Base-by-base conservation (phyloP, 1,140 invertebrate genomes). In the Ooceraea biroi region DNA sequence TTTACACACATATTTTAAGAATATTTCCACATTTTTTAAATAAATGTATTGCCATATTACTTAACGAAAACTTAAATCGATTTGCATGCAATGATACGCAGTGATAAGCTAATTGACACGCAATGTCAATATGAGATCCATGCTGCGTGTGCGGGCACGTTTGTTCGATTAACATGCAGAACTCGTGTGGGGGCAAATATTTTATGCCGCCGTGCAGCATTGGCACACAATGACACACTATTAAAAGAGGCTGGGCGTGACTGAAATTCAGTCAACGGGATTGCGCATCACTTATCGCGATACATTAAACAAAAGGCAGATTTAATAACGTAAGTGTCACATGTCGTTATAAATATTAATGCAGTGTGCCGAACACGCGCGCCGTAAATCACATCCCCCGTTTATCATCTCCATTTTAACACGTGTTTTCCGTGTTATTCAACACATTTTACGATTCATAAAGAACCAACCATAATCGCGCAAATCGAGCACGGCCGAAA, bases 221-320 rank as follows among this genome's bases (percentile, higher is more conserved):
- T 82, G 86, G 86, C 89, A 82, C 87, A 89, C 90, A 89, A 90
- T 92, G 91, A 90, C 90, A 90, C 85, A 90, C 82, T 90, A 65
- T 83, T 90, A 83, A 91, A 92, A 89, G 82, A 87, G 91, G 91
- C 86, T 92, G 74, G 11, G 68, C 89, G 89, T 90, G 89, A 90
- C 83, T 83, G 58, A 90, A 90, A 90, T 90, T 84, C 65, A 83
- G 22, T 60, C 61, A 60, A 83, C 27, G 27, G 22, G 52, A 50
- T 61, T 78, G 25, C 63, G n/a, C 27, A 22, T 50, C 63, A 41
- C n/a, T 44, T 58, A 52, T 30, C 41, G 65, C 46, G 55, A 57
- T 72, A 27, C n/a, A 11, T 30, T 27, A 71, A 58, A 69, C 41
- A 71, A 71, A 46, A 27, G 48, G 25, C 10, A 14, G 25, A 30